Conservation (phyloP, 1,140 invertebrate genomes). For the Hypsibius dujardini region DNA sequence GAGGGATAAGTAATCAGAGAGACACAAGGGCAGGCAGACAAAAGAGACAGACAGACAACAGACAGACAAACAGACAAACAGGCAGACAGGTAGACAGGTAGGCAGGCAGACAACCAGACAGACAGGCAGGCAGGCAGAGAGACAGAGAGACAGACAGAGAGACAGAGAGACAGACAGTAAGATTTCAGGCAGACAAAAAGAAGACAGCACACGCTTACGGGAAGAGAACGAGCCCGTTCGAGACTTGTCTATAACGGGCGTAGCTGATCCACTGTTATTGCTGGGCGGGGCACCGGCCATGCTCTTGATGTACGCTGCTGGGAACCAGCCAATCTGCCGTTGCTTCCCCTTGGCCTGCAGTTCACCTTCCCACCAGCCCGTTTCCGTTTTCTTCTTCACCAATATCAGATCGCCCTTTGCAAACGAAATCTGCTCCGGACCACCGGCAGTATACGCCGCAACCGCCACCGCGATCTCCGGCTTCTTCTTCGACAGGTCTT, state of each 20-base stretch:
- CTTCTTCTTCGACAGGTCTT: conserved; percentile 39
- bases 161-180: conserved; percentile 26
- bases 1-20: too few species aligned
- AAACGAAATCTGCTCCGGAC: conserved; percentile 69
- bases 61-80: too few species aligned
- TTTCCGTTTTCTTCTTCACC: conserved; percentile 82
- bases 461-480: conserved; percentile 73
- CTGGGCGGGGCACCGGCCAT: conserved; percentile 30
- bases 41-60: too few species aligned
- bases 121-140: too few species aligned
- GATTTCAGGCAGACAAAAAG: conserved; percentile 21
- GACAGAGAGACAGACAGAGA: too few species aligned
- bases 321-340: conserved; percentile 88
- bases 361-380: conserved; percentile 99
- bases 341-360: conserved; percentile 85
- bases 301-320: conserved; percentile 84
- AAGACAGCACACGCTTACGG: conserved; percentile 8
- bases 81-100: too few species aligned
- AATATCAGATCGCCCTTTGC: conserved; percentile 82
- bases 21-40: too few species aligned
- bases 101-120: too few species aligned
- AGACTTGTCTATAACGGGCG: conserved; percentile 22
- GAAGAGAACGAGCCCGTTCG: conserved; percentile 22
- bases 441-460: conserved; percentile 67
- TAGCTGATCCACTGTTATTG: conserved; percentile 24